phyloP scores from a whole-genome alignment of 2,888 invertebrate genomes.

The Archips crataeganus region DNA sequence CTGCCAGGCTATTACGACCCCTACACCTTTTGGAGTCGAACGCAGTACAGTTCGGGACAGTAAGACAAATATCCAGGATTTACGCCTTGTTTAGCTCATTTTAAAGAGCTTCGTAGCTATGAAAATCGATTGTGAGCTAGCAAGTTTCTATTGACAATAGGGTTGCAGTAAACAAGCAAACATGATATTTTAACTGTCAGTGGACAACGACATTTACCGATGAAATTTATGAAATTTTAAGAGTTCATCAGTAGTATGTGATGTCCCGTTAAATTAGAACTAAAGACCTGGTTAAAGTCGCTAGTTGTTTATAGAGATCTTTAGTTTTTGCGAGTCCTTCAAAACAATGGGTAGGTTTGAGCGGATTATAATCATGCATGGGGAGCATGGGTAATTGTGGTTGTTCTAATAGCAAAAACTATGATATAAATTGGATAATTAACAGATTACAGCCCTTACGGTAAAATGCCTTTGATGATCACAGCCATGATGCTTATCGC shows the following conservation, averaged over 20 bases:
- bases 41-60: conserved; percentile 25
- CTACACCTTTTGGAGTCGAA: conserved; percentile 45
- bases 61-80: conserved; percentile 35
- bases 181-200: too few relatives aligned
- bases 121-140: conserved; percentile 15
- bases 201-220: too few relatives aligned
- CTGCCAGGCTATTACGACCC: conserved; percentile 48
- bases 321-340: too few relatives aligned
- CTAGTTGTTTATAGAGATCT: too few relatives aligned
- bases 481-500: not conserved
- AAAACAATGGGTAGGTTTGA: too few relatives aligned
- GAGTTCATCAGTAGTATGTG: too few relatives aligned
- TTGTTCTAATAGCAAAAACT: not conserved
- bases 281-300: too few relatives aligned
- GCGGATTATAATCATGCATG: not conserved
- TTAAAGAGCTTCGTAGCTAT: conserved; percentile 4
- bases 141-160: not conserved
- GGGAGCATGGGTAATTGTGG: not conserved
- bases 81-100: conserved; percentile 8
- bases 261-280: too few relatives aligned
- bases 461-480: not conserved
- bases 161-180: too few relatives aligned
- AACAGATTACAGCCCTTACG: not conserved
- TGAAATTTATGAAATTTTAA: too few relatives aligned
- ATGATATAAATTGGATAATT: not conserved